These are phyloP conservation scores for Hassar affinis DNA, from an alignment of 2,113 vertebrate genomes.

Conservation along the genomic window DNA sequence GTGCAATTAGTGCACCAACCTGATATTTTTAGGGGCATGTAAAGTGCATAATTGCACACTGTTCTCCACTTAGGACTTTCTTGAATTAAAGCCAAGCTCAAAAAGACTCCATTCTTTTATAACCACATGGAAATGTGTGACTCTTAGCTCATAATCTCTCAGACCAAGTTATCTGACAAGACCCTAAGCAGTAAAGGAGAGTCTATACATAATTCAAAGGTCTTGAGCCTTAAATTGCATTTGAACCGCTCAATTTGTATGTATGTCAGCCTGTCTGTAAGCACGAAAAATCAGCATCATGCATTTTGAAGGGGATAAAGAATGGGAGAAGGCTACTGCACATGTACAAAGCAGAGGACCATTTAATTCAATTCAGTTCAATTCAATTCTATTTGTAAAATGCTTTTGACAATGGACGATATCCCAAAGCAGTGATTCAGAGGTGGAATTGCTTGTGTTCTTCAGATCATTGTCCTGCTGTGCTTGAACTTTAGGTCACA, in stretches of 20 bases:
- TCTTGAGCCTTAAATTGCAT: neutral
- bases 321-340: conserved; percentile 18
- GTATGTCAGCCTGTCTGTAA: conserved; percentile 60
- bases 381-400: too few species aligned
- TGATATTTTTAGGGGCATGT: neutral
- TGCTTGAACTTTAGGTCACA: too few species aligned
- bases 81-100: neutral
- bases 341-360: neutral
- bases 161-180: neutral
- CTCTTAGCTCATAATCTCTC: neutral
- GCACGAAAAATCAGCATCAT: conserved; percentile 66
- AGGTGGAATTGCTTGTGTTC: too few species aligned
- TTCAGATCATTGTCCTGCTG: too few species aligned
- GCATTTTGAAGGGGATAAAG: conserved; percentile 57
- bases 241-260: conserved; percentile 64
- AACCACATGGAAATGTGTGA: too few species aligned
- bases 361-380: too few species aligned
- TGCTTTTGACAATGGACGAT: too few species aligned
- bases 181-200: neutral
- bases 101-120: neutral
- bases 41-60: neutral
- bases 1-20: neutral
- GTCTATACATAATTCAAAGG: neutral
- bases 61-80: neutral
- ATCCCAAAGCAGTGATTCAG: too few species aligned